Evolutionary conservation across 2,888 invertebrate genomes (phyloP).

Genomic region (Acleris cristana): DNA sequence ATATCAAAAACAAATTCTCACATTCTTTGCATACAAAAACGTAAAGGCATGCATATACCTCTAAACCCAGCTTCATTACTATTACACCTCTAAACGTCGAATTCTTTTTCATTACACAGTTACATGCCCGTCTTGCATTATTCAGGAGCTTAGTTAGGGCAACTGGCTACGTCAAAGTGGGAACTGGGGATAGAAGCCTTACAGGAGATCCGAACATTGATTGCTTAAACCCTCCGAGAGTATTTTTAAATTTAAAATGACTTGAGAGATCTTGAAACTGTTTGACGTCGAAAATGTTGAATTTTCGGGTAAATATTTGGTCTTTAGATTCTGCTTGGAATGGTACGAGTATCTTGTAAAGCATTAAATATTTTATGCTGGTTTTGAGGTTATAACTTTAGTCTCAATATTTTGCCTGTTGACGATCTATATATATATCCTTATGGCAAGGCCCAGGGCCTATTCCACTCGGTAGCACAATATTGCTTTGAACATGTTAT

Average conservation of each 20-base stretch:
- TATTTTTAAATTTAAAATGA: conserved; percentile 5
- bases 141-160: conserved; percentile 15
- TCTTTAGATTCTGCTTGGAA: neutral
- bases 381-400: no score
- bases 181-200: conserved; percentile 1
- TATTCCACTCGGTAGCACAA: no score
- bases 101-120: conserved; percentile 18
- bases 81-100: neutral
- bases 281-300: neutral
- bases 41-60: neutral
- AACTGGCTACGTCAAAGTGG: conserved; percentile 15
- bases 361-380: no score
- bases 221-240: conserved; percentile 8
- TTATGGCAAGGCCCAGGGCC: no score
- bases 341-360: no score
- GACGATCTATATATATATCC: no score
- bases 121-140: conserved; percentile 8
- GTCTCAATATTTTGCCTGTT: no score
- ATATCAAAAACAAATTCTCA: neutral
- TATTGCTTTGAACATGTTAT: no score
- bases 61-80: neutral
- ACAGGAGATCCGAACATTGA: conserved; percentile 11
- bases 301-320: neutral
- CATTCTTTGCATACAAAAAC: neutral
- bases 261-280: neutral